phyloP scores from a whole-genome alignment of 53 echinoderm and acorn worm species.

The Echinarachnius parma region DNA sequence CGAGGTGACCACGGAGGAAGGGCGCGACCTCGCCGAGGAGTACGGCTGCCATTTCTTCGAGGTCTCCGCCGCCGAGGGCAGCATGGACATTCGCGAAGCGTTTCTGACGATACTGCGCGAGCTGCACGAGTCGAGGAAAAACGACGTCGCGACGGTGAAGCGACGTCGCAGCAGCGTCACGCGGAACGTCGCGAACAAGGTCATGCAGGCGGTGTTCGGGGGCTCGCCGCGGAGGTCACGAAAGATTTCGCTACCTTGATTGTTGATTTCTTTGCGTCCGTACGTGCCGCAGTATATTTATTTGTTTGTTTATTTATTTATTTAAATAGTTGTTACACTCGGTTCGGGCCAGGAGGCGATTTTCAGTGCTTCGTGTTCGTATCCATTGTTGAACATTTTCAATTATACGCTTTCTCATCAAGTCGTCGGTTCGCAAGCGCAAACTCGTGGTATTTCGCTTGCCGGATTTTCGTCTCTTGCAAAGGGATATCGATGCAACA shows the following conservation, averaged over 20 bases:
- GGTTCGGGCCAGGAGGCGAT: no score
- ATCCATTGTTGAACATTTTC: no score
- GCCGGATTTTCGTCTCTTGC: no score
- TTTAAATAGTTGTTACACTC: no score
- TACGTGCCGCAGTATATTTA: no score
- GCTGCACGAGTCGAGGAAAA: conserved; percentile 70
- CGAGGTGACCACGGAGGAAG: conserved; percentile 76
- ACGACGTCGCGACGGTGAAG: conserved; percentile 62
- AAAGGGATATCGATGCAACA: no score
- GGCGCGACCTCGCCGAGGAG: conserved; percentile 81
- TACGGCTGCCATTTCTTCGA: conserved; percentile 96
- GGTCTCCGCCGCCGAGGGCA: conserved; percentile 85
- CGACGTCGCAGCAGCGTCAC: conserved; percentile 88
- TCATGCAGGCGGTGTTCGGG: conserved; percentile 86
- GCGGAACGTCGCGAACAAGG: conserved; percentile 84
- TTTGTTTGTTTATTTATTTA: no score
- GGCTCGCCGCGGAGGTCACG: conserved; percentile 74
- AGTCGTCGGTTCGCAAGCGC: no score
- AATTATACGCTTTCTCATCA: no score
- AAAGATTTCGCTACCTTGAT: conserved; percentile 84
- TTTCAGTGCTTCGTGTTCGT: no score
- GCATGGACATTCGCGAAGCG: conserved; percentile 69
- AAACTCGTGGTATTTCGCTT: no score
- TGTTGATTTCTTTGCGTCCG: no score
- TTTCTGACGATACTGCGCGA: conserved; percentile 79